A percentile compares a stretch with the other conserved stretches of the same genome.
These are phyloP conservation scores for Corythornis vintsioides DNA, from an alignment of 2,113 vertebrate species.

Conservation along the genomic window DNA sequence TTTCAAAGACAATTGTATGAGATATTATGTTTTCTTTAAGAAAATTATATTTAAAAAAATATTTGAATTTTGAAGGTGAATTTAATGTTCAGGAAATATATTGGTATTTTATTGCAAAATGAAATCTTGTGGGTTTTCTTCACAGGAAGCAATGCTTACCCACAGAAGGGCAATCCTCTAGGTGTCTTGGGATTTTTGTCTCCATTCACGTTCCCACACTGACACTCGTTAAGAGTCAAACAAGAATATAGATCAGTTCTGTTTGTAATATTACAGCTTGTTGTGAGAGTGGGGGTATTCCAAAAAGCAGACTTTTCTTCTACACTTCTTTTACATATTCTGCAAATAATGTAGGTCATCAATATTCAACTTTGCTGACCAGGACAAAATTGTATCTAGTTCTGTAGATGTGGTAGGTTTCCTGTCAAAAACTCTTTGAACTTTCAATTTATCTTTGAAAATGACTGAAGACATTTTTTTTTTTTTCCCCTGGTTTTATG, in stretches of 20 bases:
- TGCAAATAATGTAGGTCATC: background rate
- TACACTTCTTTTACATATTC: background rate
- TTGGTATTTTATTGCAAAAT: background rate
- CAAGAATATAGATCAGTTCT: background rate
- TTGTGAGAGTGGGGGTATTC: background rate
- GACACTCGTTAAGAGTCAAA: background rate
- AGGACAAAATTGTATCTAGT: background rate
- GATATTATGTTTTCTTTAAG: background rate
- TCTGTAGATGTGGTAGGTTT: background rate
- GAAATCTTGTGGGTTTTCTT: background rate
- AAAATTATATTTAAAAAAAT: background rate
- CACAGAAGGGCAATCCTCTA: background rate
- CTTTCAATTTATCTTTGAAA: background rate
- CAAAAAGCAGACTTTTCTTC: background rate
- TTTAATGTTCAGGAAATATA: background rate
- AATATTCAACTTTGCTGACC: background rate
- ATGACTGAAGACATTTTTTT: background rate
- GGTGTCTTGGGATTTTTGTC: background rate
- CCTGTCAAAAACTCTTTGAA: background rate
- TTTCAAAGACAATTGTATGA: background rate
- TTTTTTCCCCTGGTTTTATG: background rate
- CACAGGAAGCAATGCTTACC: background rate
- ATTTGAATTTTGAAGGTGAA: background rate
- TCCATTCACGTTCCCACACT: background rate
- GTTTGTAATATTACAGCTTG: background rate